Base-by-base conservation (phyloP, 2,888 invertebrate genomes). In the Cyclophora punctaria region DNA sequence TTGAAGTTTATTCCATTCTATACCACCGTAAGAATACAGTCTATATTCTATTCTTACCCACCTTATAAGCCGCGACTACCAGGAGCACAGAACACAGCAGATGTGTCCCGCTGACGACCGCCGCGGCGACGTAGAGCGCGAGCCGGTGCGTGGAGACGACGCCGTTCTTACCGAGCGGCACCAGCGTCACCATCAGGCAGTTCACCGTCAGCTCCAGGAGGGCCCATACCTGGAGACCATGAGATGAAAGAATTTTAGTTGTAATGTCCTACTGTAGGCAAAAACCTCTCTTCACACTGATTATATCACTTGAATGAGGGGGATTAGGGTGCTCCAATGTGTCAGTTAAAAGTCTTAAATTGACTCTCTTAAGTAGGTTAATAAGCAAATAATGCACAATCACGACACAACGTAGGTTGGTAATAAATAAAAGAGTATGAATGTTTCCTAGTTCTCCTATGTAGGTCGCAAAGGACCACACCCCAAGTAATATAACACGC, bases 51-150 rank as follows among this genome's bases (percentile, higher is more conserved):
- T 1, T 20, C 20, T 48, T 5, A 7, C 5, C 7, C 20, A 75
- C 86, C 78, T 79, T 86, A 59, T 80, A 77, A 41, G 81, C 83
- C 3, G 83, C 87, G 0, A 86, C 63, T 5, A 87, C 67, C 5
- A 87, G 76, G 34, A 86, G 69, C 7, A 81, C 49, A 6, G 84
- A 85, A 55, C 76, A 75, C 7, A 85, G 56, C 3, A 86, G 71
- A 42, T 84, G 82, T 3, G 71, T 58, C 0, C 79, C 82, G 53
- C 79, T 80, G 60, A 85, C 80, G 0, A 63, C 65, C 0, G 84
- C 83, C 0, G 78, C 82, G 0, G 75, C 69, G 48, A 74, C 60
- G 70, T 78, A 86, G 41, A 84, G 63, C 2, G 65, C 73, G 46
- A 71, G 67, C 53, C 75, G 78, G 52, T 74, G 73, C 0, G 67